Evolutionary conservation across 2,113 vertebrate species (phyloP).

Genomic region (Eleginops maclovinus): DNA sequence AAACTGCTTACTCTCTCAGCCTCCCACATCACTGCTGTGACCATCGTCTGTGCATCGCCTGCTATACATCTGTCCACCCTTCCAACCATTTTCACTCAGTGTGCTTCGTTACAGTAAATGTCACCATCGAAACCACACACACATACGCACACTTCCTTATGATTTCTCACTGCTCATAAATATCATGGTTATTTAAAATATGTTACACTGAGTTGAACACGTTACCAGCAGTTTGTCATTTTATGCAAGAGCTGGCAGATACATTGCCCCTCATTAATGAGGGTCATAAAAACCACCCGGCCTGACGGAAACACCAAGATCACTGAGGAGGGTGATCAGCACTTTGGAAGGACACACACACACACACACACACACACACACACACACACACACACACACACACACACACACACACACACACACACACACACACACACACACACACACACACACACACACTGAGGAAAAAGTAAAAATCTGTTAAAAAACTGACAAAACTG

Average conservation of each 20-base stretch:
- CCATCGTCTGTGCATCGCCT: constrained; percentile 14
- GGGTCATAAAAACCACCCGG: constrained; percentile 48
- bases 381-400: background rate
- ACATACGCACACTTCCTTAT: constrained; percentile 3
- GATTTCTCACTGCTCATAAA: constrained; percentile 28
- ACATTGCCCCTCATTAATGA: constrained; percentile 34
- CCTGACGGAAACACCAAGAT: constrained; percentile 27
- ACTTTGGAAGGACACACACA: constrained; percentile 35
- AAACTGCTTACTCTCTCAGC: constrained; percentile 5
- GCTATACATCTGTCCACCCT: background rate
- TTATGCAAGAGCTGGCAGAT: constrained; percentile 45
- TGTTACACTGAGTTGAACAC: constrained; percentile 22
- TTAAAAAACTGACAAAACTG: background rate
- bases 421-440: background rate
- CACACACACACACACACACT: background rate
- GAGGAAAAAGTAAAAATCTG: background rate
- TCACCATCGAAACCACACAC: constrained; percentile 1
- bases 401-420: background rate
- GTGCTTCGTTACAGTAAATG: background rate
- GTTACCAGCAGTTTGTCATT: constrained; percentile 44
- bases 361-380: background rate
- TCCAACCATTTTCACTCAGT: background rate
- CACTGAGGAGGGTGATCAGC: constrained; percentile 31
- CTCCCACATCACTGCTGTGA: background rate
- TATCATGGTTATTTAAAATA: constrained; percentile 43